Evolutionary conservation across 1,140 invertebrate genomes (phyloP).

Genomic region (Solenopsis invicta): DNA sequence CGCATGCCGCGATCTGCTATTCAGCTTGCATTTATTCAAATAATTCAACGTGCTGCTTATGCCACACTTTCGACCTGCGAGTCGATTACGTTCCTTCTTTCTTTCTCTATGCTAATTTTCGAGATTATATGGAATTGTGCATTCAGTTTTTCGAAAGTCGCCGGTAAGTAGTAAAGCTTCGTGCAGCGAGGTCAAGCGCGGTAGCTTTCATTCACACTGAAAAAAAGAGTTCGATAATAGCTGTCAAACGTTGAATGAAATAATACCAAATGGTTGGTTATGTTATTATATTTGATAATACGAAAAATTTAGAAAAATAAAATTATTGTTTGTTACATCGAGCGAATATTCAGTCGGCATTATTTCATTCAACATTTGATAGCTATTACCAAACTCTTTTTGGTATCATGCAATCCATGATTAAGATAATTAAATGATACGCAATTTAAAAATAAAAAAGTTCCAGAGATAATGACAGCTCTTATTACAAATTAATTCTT

Average conservation of each 20-base stretch:
- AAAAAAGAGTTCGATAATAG: too few relatives aligned
- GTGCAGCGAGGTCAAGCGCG: neutral
- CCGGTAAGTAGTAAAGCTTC: neutral
- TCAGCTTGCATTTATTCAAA: conserved; percentile 54
- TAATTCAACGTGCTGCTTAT: conserved; percentile 42
- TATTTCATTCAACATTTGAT: too few relatives aligned
- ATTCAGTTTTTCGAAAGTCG: neutral
- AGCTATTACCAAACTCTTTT: too few relatives aligned
- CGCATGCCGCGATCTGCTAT: conserved; percentile 35
- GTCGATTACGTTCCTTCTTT: neutral
- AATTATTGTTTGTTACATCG: too few relatives aligned
- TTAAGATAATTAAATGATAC: neutral
- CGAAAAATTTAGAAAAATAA: too few relatives aligned
- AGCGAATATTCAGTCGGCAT: too few relatives aligned
- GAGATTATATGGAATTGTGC: neutral
- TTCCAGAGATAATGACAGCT: neutral
- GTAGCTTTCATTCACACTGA: neutral
- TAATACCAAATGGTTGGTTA: too few relatives aligned
- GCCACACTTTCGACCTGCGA: conserved; percentile 21
- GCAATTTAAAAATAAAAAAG: conserved; percentile 8
- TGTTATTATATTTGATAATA: too few relatives aligned
- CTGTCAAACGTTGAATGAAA: too few relatives aligned
- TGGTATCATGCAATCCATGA: too few relatives aligned
- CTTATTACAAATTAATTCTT: neutral
- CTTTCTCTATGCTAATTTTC: conserved; percentile 23